Base-by-base conservation (phyloP, 2,113 vertebrate species). In the Felis chaus region DNA sequence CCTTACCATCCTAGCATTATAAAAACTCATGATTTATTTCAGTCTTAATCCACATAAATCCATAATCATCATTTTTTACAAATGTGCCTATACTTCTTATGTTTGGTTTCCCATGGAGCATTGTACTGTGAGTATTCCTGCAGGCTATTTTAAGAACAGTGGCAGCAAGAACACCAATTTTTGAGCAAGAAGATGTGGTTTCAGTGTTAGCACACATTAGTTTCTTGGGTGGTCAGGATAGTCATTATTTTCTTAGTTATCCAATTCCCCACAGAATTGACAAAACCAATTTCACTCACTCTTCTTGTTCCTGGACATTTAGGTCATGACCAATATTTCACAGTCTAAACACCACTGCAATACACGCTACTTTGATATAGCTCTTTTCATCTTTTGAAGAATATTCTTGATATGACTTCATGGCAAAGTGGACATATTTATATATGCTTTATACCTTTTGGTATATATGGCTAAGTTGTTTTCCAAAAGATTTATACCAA, bases 321-420 rank as follows among this genome's bases (percentile, higher is more conserved):
- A 79, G 18, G 31, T 93, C 12, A 57, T 91, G n/a, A 86, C 31
- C 45, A 95, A 36, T 78, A 90, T 89, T 89, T 96, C 16, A 68
- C 65, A 92, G 13, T 55, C 57, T 85, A 78, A 95, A 79, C 21
- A 41, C 14, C 25, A 63, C 8, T 50, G 14, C 0, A 89, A 61
- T 31, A 41, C 1, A 86, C 6, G 71, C 3, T 92, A 76, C 19
- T 12, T 53, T 63, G 45, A 31, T 68, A 88, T 1, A 41, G 45
- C 5, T 87, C 53, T 89, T 91, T 74, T 82, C 45, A 88, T 45
- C 48, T 69, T 94, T 89, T 65, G 83, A 78, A 79, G 53, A 79
- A 53, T 80, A 83, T 61, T 45, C 18, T 82, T 81, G 6, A 48
- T 71, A 79, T 33, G 94, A 76, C 41, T 61, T 95, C 45, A 87